phyloP scores from a whole-genome alignment of 2,888 invertebrate species.

The Drosophila flavopinicola region DNA sequence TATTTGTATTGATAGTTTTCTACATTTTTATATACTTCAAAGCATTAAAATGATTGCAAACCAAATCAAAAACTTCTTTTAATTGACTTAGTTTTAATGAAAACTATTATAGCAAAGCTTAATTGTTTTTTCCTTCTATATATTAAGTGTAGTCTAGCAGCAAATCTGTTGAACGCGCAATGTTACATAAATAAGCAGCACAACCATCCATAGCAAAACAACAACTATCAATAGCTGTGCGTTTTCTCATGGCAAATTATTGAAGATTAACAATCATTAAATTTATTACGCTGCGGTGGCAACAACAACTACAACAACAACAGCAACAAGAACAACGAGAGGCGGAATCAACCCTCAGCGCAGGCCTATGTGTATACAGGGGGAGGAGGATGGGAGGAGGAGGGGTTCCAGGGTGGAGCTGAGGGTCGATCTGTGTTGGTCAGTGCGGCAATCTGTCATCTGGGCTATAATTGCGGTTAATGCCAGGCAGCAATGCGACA shows the following conservation, averaged over 20 bases:
- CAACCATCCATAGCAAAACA: conserved; percentile 57
- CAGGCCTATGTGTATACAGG: conserved; percentile 41
- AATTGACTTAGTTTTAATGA: too few species aligned
- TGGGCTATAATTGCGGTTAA: conserved; percentile 68
- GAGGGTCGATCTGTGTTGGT: conserved; percentile 64
- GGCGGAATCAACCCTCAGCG: conserved; percentile 57
- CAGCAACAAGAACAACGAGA: conserved; percentile 19
- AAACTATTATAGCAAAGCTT: too few species aligned
- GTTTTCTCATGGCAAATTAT: conserved; percentile 80
- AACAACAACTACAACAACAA: conserved; percentile 31
- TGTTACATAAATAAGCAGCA: conserved; percentile 38
- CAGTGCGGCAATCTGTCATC: conserved; percentile 73
- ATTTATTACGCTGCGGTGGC: conserved; percentile 68
- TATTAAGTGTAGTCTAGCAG: neutral
- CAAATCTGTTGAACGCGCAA: neutral
- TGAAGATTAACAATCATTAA: conserved; percentile 78
- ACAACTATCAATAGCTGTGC: conserved; percentile 54
- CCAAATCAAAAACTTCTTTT: too few species aligned
- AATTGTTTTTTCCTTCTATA: too few species aligned
- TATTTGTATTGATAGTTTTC: too few species aligned
- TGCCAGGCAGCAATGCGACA: conserved; percentile 50
- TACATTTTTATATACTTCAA: too few species aligned
- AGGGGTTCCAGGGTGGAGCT: conserved; percentile 15
- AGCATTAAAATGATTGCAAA: too few species aligned
- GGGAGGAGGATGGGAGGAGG: conserved; percentile 1